phyloP scores from a whole-genome alignment of 2,797 vertebrate genomes.

The Falco novaeseelandiae region DNA sequence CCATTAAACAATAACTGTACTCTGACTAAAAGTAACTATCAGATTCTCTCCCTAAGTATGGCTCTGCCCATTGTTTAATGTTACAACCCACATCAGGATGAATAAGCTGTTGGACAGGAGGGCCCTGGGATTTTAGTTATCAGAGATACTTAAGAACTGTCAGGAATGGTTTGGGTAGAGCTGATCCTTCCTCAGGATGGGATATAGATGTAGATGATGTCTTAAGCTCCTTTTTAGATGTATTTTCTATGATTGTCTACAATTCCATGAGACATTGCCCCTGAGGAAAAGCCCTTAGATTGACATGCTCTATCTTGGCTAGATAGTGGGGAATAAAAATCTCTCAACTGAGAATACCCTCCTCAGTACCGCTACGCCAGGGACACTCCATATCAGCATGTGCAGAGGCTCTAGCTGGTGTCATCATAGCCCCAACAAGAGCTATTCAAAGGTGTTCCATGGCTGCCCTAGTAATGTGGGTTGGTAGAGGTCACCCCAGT shows the following conservation, averaged over 20 bases:
- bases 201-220: not conserved
- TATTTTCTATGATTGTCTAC: not conserved
- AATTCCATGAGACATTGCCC: not conserved
- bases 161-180: not conserved
- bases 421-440: not conserved
- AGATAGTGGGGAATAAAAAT: not conserved
- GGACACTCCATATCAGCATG: not conserved
- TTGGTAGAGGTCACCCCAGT: not conserved
- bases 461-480: not conserved
- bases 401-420: not conserved
- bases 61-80: not conserved
- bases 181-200: not conserved
- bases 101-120: not conserved
- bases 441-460: not conserved
- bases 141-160: not conserved
- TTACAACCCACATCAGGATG: not conserved
- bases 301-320: not conserved
- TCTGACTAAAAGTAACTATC: not conserved
- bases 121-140: not conserved
- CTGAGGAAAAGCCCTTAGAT: not conserved
- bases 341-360: not conserved
- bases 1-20: not conserved
- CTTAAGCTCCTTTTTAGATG: not conserved
- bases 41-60: not conserved
- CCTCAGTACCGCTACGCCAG: not conserved